phyloP scores from a whole-genome alignment of 2,888 invertebrate species.

The Scrobipalpa costella region DNA sequence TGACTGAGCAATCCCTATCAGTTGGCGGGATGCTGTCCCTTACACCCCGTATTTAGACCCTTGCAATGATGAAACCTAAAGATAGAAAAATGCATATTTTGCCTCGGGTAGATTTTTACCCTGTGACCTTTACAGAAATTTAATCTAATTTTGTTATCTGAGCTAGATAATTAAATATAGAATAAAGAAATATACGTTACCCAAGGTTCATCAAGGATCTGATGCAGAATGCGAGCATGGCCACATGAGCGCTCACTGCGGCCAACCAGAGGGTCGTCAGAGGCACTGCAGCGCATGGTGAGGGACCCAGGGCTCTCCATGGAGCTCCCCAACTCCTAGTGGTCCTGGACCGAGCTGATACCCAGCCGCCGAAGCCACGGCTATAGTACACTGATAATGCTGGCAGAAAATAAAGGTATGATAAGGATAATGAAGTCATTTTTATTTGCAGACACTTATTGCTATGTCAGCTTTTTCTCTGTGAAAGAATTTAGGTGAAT shows the following conservation, averaged over 20 bases:
- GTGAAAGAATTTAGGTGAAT: too few species aligned
- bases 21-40: too few species aligned
- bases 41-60: too few species aligned
- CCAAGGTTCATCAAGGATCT: constrained; percentile 69
- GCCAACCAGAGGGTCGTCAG: constrained; percentile 65
- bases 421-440: not conserved
- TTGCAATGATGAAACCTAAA: too few species aligned
- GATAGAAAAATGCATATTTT: too few species aligned
- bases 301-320: constrained; percentile 71
- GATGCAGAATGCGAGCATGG: constrained; percentile 68
- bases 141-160: too few species aligned
- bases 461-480: too few species aligned
- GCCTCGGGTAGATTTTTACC: too few species aligned
- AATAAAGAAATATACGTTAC: constrained; percentile 45
- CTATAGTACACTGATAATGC: constrained; percentile 75
- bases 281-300: constrained; percentile 70
- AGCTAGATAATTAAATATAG: not conserved
- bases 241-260: constrained; percentile 61
- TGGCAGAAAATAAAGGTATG: constrained; percentile 37
- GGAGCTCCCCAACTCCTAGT: constrained; percentile 64
- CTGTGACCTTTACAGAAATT: too few species aligned
- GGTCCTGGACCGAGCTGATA: constrained; percentile 58
- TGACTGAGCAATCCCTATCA: too few species aligned
- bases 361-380: constrained; percentile 74
- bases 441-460: too few species aligned